Percentiles rank a stretch among this genome's conserved stretches.
phyloP scores from a whole-genome alignment of 2,113 vertebrate species.

The Narcine bancroftii region DNA sequence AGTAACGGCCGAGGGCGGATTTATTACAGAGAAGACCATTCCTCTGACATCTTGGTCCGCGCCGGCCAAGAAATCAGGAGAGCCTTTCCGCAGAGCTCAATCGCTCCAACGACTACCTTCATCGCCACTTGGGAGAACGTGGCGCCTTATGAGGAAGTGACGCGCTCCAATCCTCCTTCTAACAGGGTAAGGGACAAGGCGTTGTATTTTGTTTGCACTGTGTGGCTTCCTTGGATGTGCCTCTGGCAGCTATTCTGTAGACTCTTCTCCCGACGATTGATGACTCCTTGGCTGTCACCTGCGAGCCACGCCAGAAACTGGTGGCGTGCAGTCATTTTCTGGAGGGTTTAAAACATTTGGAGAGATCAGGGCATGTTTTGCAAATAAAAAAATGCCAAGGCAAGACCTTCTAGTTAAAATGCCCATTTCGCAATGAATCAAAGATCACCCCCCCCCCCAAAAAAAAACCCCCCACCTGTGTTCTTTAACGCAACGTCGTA shows the following conservation, averaged over 20 bases:
- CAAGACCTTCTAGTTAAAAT: too few relatives aligned
- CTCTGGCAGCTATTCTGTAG: neutral
- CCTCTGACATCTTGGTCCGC: conserved; percentile 55
- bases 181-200: conserved; percentile 59
- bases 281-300: neutral
- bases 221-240: neutral
- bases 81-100: conserved; percentile 65
- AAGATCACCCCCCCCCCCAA: too few relatives aligned
- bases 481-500: too few relatives aligned
- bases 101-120: conserved; percentile 66
- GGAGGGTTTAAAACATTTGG: too few relatives aligned
- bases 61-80: conserved; percentile 61
- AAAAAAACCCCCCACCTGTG: too few relatives aligned
- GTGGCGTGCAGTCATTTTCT: too few relatives aligned
- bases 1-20: conserved; percentile 68
- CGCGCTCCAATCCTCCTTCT: conserved; percentile 49
- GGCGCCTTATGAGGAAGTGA: conserved; percentile 68
- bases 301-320: too few relatives aligned
- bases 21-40: conserved; percentile 76
- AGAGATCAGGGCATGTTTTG: too few relatives aligned
- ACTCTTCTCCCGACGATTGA: neutral
- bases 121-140: conserved; percentile 86
- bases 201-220: neutral
- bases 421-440: neutral
- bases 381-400: too few relatives aligned